phyloP scores from a whole-genome alignment of 1,140 invertebrate species.

The Drosophila ficusphila region DNA sequence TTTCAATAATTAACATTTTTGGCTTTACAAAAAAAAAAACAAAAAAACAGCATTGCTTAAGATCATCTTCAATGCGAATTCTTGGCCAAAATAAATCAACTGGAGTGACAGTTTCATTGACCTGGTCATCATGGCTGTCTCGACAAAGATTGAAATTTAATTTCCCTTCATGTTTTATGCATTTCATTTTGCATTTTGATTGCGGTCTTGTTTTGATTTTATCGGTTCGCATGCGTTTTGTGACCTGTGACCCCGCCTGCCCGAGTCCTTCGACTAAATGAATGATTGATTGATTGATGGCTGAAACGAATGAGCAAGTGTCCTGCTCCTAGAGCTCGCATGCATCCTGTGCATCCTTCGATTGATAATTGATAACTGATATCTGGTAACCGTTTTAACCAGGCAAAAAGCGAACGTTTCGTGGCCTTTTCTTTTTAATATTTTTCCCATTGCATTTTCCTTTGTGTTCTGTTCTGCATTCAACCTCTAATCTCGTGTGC shows the following conservation, averaged over 20 bases:
- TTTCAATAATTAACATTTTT: slow-evolving; percentile 16
- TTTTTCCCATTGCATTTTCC: slow-evolving; percentile 48
- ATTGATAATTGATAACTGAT: slow-evolving; percentile 14
- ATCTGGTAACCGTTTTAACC: not conserved
- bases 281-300: slow-evolving; percentile 37
- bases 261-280: slow-evolving; percentile 15
- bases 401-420: not conserved
- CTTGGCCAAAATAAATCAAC: not conserved
- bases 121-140: not conserved
- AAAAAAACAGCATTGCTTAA: slow-evolving; percentile 23
- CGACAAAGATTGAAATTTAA: not conserved
- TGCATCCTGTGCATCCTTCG: slow-evolving; percentile 24
- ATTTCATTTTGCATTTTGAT: slow-evolving; percentile 48
- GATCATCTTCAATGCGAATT: slow-evolving; percentile 16
- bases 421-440: slow-evolving; percentile 5
- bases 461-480: slow-evolving; percentile 26
- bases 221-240: slow-evolving; percentile 44
- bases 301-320: slow-evolving; percentile 1
- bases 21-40: slow-evolving; percentile 10
- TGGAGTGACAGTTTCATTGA: slow-evolving; percentile 17
- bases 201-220: slow-evolving; percentile 43
- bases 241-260: slow-evolving; percentile 4
- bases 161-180: slow-evolving; percentile 22
- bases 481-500: slow-evolving; percentile 9
- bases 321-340: slow-evolving; percentile 27